Percentiles rank a stretch among this genome's conserved stretches.
Evolutionary conservation across 2,888 invertebrate genomes (phyloP).

Genomic region (Drosophila mulleri): DNA sequence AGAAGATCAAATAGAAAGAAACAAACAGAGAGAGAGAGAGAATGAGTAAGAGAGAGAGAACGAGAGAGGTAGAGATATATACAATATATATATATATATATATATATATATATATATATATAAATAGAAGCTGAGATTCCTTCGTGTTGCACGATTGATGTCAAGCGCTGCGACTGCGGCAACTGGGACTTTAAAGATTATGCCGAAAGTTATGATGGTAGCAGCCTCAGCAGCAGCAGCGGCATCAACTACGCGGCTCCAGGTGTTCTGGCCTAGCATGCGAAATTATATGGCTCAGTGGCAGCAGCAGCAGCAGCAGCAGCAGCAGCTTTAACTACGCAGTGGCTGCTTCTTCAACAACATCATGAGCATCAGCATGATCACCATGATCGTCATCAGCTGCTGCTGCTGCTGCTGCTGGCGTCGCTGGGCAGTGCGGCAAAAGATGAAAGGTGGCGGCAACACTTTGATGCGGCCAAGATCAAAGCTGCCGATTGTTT

Average conservation of each 20-base stretch:
- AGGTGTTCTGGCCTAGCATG: constrained; percentile 72
- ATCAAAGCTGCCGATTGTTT: constrained; percentile 89
- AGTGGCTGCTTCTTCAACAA: constrained; percentile 56
- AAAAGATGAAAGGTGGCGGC: constrained; percentile 79
- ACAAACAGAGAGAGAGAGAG: constrained; percentile 14
- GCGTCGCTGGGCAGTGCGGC: constrained; percentile 69
- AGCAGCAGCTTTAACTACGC: constrained; percentile 70
- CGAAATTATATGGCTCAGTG: constrained; percentile 77
- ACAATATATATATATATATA: too few relatives aligned
- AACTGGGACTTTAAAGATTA: constrained; percentile 75
- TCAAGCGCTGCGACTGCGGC: constrained; percentile 63
- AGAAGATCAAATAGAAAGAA: constrained; percentile 4
- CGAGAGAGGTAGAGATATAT: too few relatives aligned
- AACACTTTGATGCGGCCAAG: constrained; percentile 86
- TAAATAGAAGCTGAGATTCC: constrained; percentile 2
- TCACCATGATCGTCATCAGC: constrained; percentile 45
- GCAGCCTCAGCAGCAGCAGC: constrained; percentile 33
- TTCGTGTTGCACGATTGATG: constrained; percentile 66
- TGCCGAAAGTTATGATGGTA: constrained; percentile 74
- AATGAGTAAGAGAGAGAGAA: background rate
- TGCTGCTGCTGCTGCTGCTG: constrained; percentile 47
- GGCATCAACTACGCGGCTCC: constrained; percentile 43
- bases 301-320: constrained; percentile 22
- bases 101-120: too few relatives aligned
- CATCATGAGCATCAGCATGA: constrained; percentile 35